Conservation (phyloP, 2,888 invertebrate species). For the Acrocera orbiculus region DNA sequence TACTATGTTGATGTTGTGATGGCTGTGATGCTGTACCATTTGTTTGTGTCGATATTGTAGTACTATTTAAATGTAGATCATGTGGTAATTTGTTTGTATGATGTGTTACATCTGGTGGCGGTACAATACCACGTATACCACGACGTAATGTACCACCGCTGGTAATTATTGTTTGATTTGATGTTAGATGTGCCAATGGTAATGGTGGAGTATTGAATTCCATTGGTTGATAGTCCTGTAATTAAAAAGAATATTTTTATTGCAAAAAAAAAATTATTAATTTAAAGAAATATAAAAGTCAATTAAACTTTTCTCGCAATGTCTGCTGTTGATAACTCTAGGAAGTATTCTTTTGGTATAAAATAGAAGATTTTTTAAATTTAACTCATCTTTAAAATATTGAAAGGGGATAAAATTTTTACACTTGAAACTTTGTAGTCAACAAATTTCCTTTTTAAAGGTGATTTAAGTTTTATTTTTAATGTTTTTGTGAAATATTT, state of each 20-base stretch:
- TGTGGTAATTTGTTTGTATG: slow-evolving; percentile 24
- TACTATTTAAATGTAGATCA: slow-evolving; percentile 24
- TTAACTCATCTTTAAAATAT: no score
- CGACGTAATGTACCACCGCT: slow-evolving; percentile 24
- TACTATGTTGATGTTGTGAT: slow-evolving; percentile 13
- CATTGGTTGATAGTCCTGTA: slow-evolving; percentile 29
- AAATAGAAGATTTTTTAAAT: no score
- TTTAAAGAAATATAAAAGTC: no score
- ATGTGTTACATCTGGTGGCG: slow-evolving; percentile 31
- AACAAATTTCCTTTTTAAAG: no score
- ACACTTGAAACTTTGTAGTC: no score
- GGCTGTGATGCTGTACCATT: slow-evolving; percentile 19
- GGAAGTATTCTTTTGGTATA: no score
- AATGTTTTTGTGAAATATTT: no score
- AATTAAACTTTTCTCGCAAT: no score
- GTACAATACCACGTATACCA: slow-evolving; percentile 27
- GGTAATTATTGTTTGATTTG: slow-evolving; percentile 12
- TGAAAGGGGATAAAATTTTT: no score
- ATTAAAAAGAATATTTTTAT: slow-evolving; percentile 6
- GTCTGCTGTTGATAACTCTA: no score
- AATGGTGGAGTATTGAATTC: slow-evolving; percentile 25
- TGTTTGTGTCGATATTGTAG: slow-evolving; percentile 25
- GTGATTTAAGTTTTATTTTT: no score
- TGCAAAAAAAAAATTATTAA: no score
- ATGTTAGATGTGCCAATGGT: slow-evolving; percentile 24